Evolutionary conservation across 2,888 invertebrate genomes (phyloP).

Genomic region (Tetanocera ferruginea): DNA sequence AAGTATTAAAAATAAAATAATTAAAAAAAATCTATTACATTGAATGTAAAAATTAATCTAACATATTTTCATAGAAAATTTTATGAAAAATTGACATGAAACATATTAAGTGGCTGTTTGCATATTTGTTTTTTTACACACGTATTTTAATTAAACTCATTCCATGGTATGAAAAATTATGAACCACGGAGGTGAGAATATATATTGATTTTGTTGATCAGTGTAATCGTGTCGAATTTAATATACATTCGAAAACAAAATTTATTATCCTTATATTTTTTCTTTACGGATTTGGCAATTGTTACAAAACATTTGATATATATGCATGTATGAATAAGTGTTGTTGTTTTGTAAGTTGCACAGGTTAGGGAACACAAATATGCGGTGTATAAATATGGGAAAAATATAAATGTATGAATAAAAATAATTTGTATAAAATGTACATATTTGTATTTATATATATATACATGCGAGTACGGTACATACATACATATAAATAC

Average conservation of each 20-base stretch:
- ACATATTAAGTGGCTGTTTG: too few species aligned
- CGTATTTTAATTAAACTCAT: too few species aligned
- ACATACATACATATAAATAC: constrained; percentile 39
- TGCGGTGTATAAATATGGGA: background rate
- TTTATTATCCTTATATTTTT: background rate
- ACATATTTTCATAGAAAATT: too few species aligned
- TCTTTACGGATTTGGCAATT: background rate
- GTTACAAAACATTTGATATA: background rate
- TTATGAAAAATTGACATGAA: too few species aligned
- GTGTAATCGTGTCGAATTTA: constrained; percentile 3
- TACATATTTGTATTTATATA: constrained; percentile 47
- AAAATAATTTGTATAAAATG: constrained; percentile 43
- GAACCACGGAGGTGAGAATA: too few species aligned
- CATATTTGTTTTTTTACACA: too few species aligned
- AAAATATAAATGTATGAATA: constrained; percentile 2
- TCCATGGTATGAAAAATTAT: too few species aligned
- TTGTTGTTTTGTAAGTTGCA: background rate
- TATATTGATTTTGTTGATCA: too few species aligned
- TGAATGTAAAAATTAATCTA: too few species aligned
- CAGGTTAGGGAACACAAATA: constrained; percentile 16
- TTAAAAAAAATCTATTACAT: too few species aligned
- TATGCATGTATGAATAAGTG: background rate
- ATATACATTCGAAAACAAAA: background rate
- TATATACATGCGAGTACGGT: constrained; percentile 1
- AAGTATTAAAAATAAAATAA: too few species aligned